Evolutionary conservation across 2,113 vertebrate species (phyloP).

Genomic region (Hemichromis elongatus): DNA sequence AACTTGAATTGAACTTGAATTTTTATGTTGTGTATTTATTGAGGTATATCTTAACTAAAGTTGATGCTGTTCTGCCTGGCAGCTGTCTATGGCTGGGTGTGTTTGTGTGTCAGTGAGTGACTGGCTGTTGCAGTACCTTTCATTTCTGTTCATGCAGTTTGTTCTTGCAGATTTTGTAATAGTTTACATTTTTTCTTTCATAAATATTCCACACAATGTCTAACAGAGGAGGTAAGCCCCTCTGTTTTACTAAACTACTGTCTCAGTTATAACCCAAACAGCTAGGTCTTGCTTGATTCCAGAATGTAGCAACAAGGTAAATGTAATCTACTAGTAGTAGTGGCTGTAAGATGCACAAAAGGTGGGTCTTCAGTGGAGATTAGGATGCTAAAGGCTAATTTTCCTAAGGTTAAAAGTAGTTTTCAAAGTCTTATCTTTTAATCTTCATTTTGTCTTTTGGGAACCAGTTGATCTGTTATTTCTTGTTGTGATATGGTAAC

Average conservation of each 20-base stretch:
- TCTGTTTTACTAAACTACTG: background rate
- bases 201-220: background rate
- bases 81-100: background rate
- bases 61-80: background rate
- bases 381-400: background rate
- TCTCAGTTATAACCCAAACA: background rate
- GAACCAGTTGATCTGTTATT: background rate
- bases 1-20: background rate
- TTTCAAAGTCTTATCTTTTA: background rate
- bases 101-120: fast-evolving
- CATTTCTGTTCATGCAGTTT: background rate
- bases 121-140: background rate
- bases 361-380: background rate
- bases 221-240: background rate
- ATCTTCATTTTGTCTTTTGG: background rate
- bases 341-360: background rate
- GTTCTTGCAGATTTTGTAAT: background rate
- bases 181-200: background rate
- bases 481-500: background rate
- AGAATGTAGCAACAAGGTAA: background rate
- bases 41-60: background rate
- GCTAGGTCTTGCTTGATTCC: fast-evolving
- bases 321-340: background rate
- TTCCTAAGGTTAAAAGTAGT: background rate
- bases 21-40: fast-evolving